phyloP scores from a whole-genome alignment of 2,113 vertebrate species.

The Melanerpes aurifrons region DNA sequence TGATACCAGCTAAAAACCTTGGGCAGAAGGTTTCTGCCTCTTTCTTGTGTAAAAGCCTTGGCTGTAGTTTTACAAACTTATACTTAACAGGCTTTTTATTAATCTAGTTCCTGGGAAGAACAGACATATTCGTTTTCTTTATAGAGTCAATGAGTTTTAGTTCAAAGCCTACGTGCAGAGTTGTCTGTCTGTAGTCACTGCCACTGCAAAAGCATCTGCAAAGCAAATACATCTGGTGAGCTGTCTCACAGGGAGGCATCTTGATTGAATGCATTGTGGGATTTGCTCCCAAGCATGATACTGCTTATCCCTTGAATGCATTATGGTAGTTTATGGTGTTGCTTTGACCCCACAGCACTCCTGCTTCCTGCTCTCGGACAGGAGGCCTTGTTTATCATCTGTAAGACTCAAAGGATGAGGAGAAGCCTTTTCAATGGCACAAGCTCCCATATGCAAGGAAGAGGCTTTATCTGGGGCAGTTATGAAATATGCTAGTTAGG shows the following conservation, averaged over 20 bases:
- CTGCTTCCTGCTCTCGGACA: background rate
- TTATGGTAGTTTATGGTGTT: background rate
- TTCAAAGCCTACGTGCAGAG: background rate
- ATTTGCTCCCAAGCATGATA: background rate
- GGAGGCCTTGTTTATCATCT: background rate
- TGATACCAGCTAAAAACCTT: constrained; percentile 20
- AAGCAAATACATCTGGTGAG: background rate
- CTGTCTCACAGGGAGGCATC: background rate
- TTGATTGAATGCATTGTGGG: background rate
- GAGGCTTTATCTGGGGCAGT: background rate
- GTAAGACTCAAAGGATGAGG: background rate
- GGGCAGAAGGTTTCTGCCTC: constrained; percentile 8
- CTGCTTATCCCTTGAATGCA: background rate
- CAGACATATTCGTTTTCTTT: background rate
- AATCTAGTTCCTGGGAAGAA: background rate
- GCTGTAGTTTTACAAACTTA: background rate
- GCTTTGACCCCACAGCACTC: background rate
- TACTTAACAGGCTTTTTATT: background rate
- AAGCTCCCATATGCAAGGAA: accelerated
- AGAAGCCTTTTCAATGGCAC: background rate
- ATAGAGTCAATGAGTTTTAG: background rate
- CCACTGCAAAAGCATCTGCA: background rate
- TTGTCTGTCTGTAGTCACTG: background rate
- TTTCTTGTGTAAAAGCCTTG: background rate
- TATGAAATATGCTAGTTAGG: background rate